A percentile compares a stretch with the other conserved stretches of the same genome.
phyloP scores from a whole-genome alignment of 2,113 vertebrate species.

The Symphodus melops region DNA sequence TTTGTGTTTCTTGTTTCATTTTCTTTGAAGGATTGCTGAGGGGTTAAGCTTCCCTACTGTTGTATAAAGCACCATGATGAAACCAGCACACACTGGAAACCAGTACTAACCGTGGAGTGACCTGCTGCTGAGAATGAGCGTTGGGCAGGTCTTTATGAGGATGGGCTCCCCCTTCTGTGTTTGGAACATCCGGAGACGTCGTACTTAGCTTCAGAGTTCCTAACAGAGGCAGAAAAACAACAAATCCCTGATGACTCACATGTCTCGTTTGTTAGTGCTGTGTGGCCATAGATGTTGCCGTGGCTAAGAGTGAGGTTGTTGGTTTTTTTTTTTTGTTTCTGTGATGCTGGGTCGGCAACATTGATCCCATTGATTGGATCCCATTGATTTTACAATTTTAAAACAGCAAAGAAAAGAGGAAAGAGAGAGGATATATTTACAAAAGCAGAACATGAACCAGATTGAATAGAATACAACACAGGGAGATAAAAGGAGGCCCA shows the following conservation, averaged over 20 bases:
- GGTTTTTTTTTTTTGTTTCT: conserved; percentile 4
- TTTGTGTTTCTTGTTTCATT: no score
- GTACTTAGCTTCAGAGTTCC: conserved; percentile 90
- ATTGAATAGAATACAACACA: background rate
- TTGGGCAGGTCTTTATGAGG: conserved; percentile 86
- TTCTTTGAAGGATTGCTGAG: background rate
- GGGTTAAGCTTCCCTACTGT: background rate
- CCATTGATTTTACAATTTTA: conserved; percentile 50
- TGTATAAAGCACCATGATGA: background rate
- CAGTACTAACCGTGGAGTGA: conserved; percentile 81
- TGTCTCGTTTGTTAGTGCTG: background rate
- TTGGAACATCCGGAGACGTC: conserved; percentile 90
- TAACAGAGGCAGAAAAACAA: conserved; percentile 28
- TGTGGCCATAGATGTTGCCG: background rate
- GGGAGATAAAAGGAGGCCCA: conserved; percentile 7
- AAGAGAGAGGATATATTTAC: conserved; percentile 35
- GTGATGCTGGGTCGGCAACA: background rate
- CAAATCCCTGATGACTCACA: conserved; percentile 16
- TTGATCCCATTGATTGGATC: conserved; percentile 58
- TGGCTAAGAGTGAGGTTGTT: background rate
- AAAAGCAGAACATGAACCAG: conserved; percentile 32
- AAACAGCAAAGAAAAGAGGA: conserved; percentile 13
- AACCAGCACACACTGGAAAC: background rate
- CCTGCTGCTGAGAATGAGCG: conserved; percentile 90
- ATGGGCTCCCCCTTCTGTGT: conserved; percentile 75